Evolutionary conservation across 2,797 vertebrate genomes (phyloP).

Genomic region (Todus mexicanus): DNA sequence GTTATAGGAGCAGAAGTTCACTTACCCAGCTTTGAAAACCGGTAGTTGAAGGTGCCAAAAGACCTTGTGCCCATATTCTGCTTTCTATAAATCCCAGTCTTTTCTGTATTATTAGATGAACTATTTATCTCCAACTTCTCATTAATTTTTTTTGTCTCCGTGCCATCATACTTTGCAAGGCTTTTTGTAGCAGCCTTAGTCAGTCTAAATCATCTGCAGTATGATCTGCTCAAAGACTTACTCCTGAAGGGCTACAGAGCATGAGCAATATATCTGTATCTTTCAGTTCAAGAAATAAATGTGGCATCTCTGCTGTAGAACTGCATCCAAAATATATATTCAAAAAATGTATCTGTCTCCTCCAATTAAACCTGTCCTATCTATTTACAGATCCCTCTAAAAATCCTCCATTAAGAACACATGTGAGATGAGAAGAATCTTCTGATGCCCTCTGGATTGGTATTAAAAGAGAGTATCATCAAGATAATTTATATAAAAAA

Average conservation of each 20-base stretch:
- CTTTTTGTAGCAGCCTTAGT: neutral
- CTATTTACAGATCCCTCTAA: slow-evolving; percentile 77
- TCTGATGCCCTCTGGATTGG: neutral
- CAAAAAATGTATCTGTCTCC: neutral
- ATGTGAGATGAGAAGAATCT: slow-evolving; percentile 71
- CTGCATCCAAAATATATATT: neutral
- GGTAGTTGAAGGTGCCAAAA: neutral
- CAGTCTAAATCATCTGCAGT: neutral
- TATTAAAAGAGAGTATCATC: neutral
- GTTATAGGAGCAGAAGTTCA: neutral
- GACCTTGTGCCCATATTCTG: neutral
- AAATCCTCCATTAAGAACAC: slow-evolving; percentile 81
- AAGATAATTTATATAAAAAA: neutral
- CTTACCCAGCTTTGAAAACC: neutral
- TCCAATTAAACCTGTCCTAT: neutral
- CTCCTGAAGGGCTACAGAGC: neutral
- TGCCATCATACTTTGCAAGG: neutral
- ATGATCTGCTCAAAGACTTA: neutral
- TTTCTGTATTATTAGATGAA: neutral
- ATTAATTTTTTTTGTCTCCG: neutral
- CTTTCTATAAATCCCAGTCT: neutral
- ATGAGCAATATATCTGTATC: neutral
- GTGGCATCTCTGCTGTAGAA: neutral
- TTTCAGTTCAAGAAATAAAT: neutral
- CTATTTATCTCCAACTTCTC: neutral